Base-by-base conservation (phyloP, 2,797 vertebrate species). In the Aplochiton taeniatus region DNA sequence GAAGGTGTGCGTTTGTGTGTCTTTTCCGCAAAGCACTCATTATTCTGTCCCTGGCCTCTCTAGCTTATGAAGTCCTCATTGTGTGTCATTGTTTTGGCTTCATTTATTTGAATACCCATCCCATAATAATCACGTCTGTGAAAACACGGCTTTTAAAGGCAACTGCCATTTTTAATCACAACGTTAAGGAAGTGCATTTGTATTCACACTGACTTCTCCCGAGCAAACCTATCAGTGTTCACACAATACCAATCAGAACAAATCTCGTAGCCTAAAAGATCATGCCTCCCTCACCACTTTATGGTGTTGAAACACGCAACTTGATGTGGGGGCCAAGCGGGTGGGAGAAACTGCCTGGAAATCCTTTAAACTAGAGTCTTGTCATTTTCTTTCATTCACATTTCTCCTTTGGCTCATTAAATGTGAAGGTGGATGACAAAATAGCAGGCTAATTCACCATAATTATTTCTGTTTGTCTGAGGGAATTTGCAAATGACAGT, bases 101-200 rank as follows among this genome's bases (percentile, higher is more conserved):
- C 90, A 89, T 92, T 92, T 90, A 89, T 91, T 89, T 85, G 85
- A 89, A 91, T 85, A 88, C 88, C 81, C 89, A 93, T 84, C 92
- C 91, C 78, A 58, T 91, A 92, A 93, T 94, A 92, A 93, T 94
- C 89, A 93, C 14, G 73, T 84, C 85, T 45, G 81, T 78, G 87
- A 83, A 92, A 91, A 90, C 69, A 84, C 77, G 63, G 85, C 86
- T 84, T 90, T 88, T 87, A 89, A 90, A 91, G 83, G 80, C 84
- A 63, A 87, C 88, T 92, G 90, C 88, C 90, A 90, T 92, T 90
- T n/a, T 90, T 88, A 87, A 86, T 91, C 87, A 90, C 72, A 74
- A 75, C 62, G 66, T 83, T 88, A 85, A 92, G 88, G 89, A 91
- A 90, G 90, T 90, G 84, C 87, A 88, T 90, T 85, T 87, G 83